A percentile compares a stretch with the other conserved stretches of the same genome.
Conservation (phyloP, 2,113 vertebrate genomes). For the Chionodraco myersi region DNA sequence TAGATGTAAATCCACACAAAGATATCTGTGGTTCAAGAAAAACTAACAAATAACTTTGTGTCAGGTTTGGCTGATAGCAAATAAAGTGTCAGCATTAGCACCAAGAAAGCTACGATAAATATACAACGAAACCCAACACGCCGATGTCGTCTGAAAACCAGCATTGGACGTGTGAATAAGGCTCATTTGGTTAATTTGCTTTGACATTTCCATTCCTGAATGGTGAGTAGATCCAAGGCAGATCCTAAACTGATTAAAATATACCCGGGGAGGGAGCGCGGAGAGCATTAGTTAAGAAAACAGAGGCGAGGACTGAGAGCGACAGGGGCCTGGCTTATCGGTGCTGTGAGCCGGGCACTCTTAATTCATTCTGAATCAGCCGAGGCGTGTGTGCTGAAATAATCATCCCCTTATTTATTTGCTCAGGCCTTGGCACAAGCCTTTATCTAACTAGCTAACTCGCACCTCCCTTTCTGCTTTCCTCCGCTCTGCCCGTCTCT, state of each 20-base stretch:
- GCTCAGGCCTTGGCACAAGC: conserved; percentile 59
- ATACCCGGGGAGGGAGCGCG: conserved; percentile 39
- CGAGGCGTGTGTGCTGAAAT: conserved; percentile 72
- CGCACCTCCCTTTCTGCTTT: conserved; percentile 26
- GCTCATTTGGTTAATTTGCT: conserved; percentile 74
- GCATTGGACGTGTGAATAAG: conserved; percentile 65
- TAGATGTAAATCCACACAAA: conserved; percentile 24
- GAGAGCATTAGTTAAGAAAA: conserved; percentile 82
- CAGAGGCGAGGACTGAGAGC: conserved; percentile 63
- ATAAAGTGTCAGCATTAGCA: conserved; percentile 42
- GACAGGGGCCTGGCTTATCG: conserved; percentile 71
- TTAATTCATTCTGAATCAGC: conserved; percentile 77
- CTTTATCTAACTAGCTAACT: conserved; percentile 65
- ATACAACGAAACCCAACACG: conserved; percentile 26
- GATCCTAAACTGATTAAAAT: conserved; percentile 76
- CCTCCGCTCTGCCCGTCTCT: conserved; percentile 11
- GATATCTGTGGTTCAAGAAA: conserved; percentile 1
- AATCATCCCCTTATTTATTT: conserved; percentile 81
- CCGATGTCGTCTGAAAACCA: conserved; percentile 50
- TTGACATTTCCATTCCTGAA: conserved; percentile 76
- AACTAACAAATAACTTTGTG: not conserved
- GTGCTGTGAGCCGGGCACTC: conserved; percentile 54
- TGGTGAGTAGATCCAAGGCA: conserved; percentile 56
- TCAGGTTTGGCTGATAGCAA: conserved; percentile 12
- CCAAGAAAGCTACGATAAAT: conserved; percentile 34